phyloP scores from a whole-genome alignment of 1,140 invertebrate genomes.

The Leucophenga varia region DNA sequence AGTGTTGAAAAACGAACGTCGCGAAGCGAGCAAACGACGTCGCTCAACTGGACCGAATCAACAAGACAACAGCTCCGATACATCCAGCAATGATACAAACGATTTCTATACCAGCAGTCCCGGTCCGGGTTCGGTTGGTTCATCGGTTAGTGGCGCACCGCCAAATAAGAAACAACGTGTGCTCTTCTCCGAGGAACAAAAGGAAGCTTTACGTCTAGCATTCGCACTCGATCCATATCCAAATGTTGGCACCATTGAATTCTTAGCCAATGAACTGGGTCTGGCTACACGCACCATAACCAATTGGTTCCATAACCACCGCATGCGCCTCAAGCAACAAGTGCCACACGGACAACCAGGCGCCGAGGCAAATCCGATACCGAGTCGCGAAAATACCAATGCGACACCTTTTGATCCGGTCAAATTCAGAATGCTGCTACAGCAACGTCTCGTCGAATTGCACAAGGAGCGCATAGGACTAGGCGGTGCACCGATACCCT shows the following conservation, averaged over 20 bases:
- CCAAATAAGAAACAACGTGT: constrained; percentile 90
- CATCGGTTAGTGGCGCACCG: constrained; percentile 62
- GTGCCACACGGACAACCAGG: constrained; percentile 72
- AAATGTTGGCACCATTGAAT: constrained; percentile 92
- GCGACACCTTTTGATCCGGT: constrained; percentile 81
- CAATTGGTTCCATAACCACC: constrained; percentile 99
- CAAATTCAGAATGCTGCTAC: constrained; percentile 83
- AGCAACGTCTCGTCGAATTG: constrained; percentile 82
- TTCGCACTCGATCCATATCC: constrained; percentile 96
- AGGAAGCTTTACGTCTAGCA: constrained; percentile 90
- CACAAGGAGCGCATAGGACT: constrained; percentile 78
- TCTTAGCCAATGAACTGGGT: constrained; percentile 85
- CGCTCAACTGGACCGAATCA: constrained; percentile 74
- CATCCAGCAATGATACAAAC: constrained; percentile 83
- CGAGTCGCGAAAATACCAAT: constrained; percentile 67
- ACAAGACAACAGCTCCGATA: constrained; percentile 82
- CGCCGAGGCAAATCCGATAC: constrained; percentile 63
- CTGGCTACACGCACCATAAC: constrained; percentile 95
- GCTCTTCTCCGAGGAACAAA: constrained; percentile 97
- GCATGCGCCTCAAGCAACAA: constrained; percentile 94
- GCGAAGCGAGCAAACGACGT: constrained; percentile 85
- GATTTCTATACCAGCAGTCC: constrained; percentile 86
- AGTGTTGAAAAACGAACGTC: constrained; percentile 82
- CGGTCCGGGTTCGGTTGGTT: constrained; percentile 62
- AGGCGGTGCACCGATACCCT: constrained; percentile 68